Conservation (phyloP, 2,888 invertebrate species). For the Tridacna gigas region DNA sequence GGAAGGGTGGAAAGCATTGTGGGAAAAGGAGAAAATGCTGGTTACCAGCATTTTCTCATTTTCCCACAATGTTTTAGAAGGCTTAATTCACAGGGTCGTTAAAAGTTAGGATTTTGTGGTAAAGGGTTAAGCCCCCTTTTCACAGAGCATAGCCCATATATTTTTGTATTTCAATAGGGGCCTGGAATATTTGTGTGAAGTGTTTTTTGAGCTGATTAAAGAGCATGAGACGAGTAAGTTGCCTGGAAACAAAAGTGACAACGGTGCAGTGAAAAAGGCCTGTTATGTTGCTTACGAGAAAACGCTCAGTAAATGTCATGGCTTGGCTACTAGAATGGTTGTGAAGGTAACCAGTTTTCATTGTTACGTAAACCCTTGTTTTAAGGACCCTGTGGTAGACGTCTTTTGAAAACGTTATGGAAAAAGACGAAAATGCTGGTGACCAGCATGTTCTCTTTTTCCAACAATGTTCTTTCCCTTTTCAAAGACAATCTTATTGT, state of each 20-base stretch:
- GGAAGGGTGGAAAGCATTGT: too few relatives aligned
- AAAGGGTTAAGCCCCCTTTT: too few relatives aligned
- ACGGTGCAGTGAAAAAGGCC: constrained; percentile 38
- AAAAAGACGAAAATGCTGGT: too few relatives aligned
- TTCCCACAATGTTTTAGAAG: not conserved
- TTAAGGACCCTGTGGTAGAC: too few relatives aligned
- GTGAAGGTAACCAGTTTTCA: constrained; percentile 42
- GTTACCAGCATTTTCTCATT: not conserved
- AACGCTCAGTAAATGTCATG: constrained; percentile 53
- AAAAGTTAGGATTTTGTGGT: too few relatives aligned
- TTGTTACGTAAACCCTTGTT: too few relatives aligned
- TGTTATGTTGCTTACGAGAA: constrained; percentile 44
- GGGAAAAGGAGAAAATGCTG: too few relatives aligned
- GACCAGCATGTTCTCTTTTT: too few relatives aligned
- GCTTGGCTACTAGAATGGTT: constrained; percentile 38
- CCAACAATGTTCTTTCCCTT: too few relatives aligned
- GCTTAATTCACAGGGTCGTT: not conserved
- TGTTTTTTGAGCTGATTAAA: constrained; percentile 51
- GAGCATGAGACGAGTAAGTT: constrained; percentile 48
- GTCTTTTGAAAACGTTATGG: too few relatives aligned
- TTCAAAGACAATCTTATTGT: too few relatives aligned
- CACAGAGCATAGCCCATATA: not conserved
- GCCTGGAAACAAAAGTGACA: constrained; percentile 50
- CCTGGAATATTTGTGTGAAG: constrained; percentile 59
- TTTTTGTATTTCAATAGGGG: constrained; percentile 36